A percentile compares a stretch with the other conserved stretches of the same genome.
Conservation (phyloP, 2,888 invertebrate species). For the Gasteruption jaculator region DNA sequence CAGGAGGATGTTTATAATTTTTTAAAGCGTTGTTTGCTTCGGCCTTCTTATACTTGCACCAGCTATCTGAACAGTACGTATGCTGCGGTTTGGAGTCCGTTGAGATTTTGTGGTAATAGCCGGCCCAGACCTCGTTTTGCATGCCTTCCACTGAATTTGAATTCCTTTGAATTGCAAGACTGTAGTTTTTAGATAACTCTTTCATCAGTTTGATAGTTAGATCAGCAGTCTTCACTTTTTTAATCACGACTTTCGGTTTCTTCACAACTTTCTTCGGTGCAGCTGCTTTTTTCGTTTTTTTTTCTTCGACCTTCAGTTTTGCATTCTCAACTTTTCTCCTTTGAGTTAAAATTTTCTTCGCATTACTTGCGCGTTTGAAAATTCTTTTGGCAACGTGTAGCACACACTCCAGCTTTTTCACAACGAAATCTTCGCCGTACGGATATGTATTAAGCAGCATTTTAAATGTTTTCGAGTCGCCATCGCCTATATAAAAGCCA, state of each 20-base stretch:
- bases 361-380: constrained; percentile 11
- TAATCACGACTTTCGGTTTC: not conserved
- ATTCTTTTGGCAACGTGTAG: constrained; percentile 18
- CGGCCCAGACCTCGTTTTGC: constrained; percentile 21
- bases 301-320: not conserved
- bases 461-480: constrained; percentile 24
- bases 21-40: constrained; percentile 19
- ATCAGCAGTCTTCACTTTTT: constrained; percentile 1
- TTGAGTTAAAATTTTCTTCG: constrained; percentile 9
- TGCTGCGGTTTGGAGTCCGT: constrained; percentile 25
- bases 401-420: constrained; percentile 16
- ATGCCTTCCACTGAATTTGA: constrained; percentile 15
- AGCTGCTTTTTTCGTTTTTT: constrained; percentile 10
- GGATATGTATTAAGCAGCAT: constrained; percentile 13
- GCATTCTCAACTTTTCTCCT: constrained; percentile 4
- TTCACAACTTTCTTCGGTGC: constrained; percentile 2
- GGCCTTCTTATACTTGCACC: constrained; percentile 17
- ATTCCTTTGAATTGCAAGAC: constrained; percentile 26
- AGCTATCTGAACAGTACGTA: constrained; percentile 19
- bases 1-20: constrained; percentile 18
- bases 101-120: constrained; percentile 22
- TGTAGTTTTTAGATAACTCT: constrained; percentile 27
- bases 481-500: constrained; percentile 24
- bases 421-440: constrained; percentile 16
- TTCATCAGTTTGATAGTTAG: constrained; percentile 24